A percentile compares a stretch with the other conserved stretches of the same genome.
phyloP scores from a whole-genome alignment of 2,888 invertebrate genomes.

The Hirudinaria manillensis region DNA sequence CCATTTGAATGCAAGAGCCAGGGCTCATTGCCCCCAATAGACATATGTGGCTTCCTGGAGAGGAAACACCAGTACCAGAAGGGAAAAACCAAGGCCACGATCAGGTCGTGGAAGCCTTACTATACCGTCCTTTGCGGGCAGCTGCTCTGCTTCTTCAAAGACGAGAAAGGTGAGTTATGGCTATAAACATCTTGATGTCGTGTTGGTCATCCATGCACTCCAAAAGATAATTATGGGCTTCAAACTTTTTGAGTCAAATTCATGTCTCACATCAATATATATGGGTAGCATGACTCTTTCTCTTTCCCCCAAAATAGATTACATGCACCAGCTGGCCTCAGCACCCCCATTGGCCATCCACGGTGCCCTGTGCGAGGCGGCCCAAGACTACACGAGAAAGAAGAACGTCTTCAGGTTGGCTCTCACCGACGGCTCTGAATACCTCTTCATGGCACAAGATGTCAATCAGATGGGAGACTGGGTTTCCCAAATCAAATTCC shows the following conservation, averaged over 20 bases:
- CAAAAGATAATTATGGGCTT: background rate
- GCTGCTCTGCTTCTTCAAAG: conserved; percentile 92
- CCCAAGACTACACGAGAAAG: conserved; percentile 88
- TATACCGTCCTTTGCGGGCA: conserved; percentile 94
- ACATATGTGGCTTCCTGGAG: conserved; percentile 82
- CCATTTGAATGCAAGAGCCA: conserved; percentile 43
- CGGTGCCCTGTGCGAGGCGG: conserved; percentile 75
- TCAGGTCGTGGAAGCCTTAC: conserved; percentile 79
- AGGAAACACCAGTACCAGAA: conserved; percentile 88
- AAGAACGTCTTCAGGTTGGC: conserved; percentile 71
- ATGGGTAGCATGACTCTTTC: too few relatives aligned
- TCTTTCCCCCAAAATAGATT: conserved; percentile 59
- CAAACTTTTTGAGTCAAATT: too few relatives aligned
- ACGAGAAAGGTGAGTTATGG: conserved; percentile 62
- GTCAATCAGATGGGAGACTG: conserved; percentile 76
- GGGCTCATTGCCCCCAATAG: conserved; percentile 71
- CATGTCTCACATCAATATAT: too few relatives aligned
- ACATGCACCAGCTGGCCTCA: conserved; percentile 77
- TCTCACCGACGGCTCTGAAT: conserved; percentile 85
- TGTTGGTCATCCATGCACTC: background rate
- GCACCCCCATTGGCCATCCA: conserved; percentile 73
- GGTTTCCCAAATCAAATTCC: conserved; percentile 86
- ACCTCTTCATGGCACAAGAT: conserved; percentile 73
- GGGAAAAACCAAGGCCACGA: conserved; percentile 87
- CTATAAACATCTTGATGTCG: background rate